phyloP scores from a whole-genome alignment of 2,113 vertebrate species.

The Muntiacus muntjak region DNA sequence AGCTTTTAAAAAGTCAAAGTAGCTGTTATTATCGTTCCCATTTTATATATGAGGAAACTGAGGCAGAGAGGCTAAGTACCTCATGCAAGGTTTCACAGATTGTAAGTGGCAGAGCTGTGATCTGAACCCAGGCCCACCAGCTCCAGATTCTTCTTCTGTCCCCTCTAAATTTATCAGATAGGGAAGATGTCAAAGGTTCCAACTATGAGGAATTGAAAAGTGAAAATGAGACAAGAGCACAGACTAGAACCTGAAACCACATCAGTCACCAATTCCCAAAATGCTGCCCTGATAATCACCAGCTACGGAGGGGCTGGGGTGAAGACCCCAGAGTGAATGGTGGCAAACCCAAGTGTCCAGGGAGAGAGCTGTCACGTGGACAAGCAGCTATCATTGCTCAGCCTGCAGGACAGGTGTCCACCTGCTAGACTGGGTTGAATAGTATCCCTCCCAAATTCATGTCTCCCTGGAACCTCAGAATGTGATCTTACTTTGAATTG shows the following conservation, averaged over 20 bases:
- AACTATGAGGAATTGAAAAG: background rate
- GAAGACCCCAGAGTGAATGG: background rate
- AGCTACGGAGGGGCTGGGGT: too few relatives aligned
- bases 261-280: background rate
- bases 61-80: background rate
- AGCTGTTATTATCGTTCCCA: background rate
- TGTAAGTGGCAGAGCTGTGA: background rate
- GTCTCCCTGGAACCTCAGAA: background rate
- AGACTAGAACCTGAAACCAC: background rate
- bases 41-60: background rate
- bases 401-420: background rate
- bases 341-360: accelerated
- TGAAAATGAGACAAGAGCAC: background rate
- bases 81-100: background rate
- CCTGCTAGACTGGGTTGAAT: background rate
- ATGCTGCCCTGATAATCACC: background rate
- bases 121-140: background rate
- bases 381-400: too few relatives aligned
- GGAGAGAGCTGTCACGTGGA: background rate
- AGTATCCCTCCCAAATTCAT: background rate
- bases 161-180: background rate
- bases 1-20: background rate
- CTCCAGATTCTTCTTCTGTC: background rate
- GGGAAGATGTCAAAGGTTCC: background rate
- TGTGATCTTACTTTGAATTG: background rate